phyloP scores from a whole-genome alignment of 2,888 invertebrate genomes.

The Brachyptera putata region DNA sequence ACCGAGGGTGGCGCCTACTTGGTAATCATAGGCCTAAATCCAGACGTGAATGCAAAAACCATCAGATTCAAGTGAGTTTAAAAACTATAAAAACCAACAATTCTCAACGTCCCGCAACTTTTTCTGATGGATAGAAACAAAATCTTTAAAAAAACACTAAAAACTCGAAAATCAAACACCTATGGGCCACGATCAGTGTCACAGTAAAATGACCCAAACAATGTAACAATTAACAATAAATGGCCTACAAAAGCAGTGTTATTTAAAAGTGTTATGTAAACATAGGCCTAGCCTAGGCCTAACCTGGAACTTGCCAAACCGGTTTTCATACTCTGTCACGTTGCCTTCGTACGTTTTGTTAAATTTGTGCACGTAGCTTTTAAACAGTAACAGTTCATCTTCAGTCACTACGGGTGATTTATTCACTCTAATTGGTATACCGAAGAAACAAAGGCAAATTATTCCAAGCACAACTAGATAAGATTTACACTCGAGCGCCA shows the following conservation, averaged over 20 bases:
- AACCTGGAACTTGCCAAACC: conserved; percentile 51
- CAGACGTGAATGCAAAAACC: no score
- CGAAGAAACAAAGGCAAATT: conserved; percentile 46
- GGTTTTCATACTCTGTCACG: conserved; percentile 48
- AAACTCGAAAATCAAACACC: no score
- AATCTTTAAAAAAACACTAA: no score
- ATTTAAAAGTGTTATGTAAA: not conserved
- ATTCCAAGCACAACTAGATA: conserved; percentile 40
- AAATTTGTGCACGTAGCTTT: conserved; percentile 50
- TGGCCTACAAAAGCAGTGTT: not conserved
- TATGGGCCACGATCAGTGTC: no score
- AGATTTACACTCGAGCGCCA: conserved; percentile 42
- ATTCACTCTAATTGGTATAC: conserved; percentile 46
- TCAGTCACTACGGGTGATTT: conserved; percentile 38
- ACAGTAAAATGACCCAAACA: no score
- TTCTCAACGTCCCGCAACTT: no score
- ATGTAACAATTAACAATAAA: no score
- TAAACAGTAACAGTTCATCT: conserved; percentile 44
- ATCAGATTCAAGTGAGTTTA: no score
- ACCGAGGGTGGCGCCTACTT: no score
- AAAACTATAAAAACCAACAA: no score
- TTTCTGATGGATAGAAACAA: no score
- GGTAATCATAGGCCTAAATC: no score
- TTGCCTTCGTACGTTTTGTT: conserved; percentile 53
- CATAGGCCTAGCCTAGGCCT: conserved; percentile 2